Conservation (phyloP, 2,797 vertebrate species). For the Chromobotia macracanthus region DNA sequence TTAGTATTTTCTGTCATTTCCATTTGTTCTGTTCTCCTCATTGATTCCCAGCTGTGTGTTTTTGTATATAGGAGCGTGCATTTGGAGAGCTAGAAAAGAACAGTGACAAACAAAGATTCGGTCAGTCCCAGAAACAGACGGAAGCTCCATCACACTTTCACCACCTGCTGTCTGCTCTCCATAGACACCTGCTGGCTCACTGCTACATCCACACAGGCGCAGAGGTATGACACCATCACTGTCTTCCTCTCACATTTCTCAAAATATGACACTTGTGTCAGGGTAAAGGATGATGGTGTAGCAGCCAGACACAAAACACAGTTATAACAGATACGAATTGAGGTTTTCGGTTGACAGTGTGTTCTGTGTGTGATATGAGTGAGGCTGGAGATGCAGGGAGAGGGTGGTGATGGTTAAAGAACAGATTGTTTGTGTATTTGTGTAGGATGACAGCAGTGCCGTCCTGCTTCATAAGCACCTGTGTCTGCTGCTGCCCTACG, state of each 20-base stretch:
- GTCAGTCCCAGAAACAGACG: constrained; percentile 71
- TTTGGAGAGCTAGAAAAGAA: constrained; percentile 86
- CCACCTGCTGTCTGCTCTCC: constrained; percentile 80
- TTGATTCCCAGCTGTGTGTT: neutral
- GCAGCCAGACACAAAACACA: neutral
- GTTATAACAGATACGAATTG: neutral
- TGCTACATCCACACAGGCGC: constrained; percentile 76
- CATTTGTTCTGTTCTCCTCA: neutral
- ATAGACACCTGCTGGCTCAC: constrained; percentile 82
- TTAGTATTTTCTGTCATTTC: neutral
- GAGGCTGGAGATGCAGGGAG: neutral
- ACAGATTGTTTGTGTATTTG: neutral
- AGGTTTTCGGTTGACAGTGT: neutral
- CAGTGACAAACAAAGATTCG: constrained; percentile 80
- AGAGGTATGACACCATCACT: constrained; percentile 71
- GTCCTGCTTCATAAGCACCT: constrained; percentile 79
- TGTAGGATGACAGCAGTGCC: constrained; percentile 77
- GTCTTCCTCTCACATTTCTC: constrained; percentile 10
- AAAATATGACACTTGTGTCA: neutral
- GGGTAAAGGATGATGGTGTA: neutral
- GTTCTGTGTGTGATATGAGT: too few species aligned
- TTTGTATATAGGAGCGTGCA: constrained; percentile 73
- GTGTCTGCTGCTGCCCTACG: constrained; percentile 79
- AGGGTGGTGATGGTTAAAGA: neutral
- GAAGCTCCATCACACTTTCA: constrained; percentile 82